Evolutionary conservation across 1,140 invertebrate species (phyloP), one percentile per base, ranked within the genome.

Genomic region (Sycobia sp.): DNA sequence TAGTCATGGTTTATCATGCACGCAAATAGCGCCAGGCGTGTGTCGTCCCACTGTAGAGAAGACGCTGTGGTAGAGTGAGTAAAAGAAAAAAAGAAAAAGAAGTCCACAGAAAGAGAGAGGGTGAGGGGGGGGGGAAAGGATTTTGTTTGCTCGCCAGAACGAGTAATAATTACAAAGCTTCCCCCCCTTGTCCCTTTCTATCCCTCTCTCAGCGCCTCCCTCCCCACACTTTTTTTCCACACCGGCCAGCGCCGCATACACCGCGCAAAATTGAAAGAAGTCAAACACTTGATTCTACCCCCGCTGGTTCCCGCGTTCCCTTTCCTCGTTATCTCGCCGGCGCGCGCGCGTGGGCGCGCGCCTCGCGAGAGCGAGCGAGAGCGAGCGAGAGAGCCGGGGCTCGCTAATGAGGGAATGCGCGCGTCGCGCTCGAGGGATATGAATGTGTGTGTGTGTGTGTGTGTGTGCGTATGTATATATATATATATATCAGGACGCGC

Each of bases 371-470:
- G 25, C 2, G 20, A 27, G 25, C 3, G 25, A 29, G 25, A 16
- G 10, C n/a, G 43, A 44, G 41, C 44, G 27, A 13, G 25, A 53
- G 34, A 29, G 41, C 14, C n/a, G n/a, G 58, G 23, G 4, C 16
- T 23, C 47, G 38, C 59, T 66, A 66, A 66, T 62, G 65, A 66
- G 65, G 51, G 43, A 51, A 62, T 43, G 59, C 16, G 14, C 54
- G n/a, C n/a, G 56, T 47, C 50, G 32, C 36, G 18, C 23, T 7
- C 16, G 23, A 13, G 51, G n/a, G n/a, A n/a, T n/a, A n/a, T n/a
- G n/a, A n/a, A n/a, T n/a, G n/a, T n/a, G n/a, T n/a, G n/a, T n/a
- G n/a, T n/a, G n/a, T n/a, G n/a, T n/a, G n/a, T n/a, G n/a, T n/a
- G n/a, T n/a, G n/a, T n/a, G n/a, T n/a, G n/a, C n/a, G n/a, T n/a